A percentile compares a stretch with the other conserved stretches of the same genome.
Evolutionary conservation across 2,797 vertebrate genomes (phyloP).

Genomic region (Morus bassanus): DNA sequence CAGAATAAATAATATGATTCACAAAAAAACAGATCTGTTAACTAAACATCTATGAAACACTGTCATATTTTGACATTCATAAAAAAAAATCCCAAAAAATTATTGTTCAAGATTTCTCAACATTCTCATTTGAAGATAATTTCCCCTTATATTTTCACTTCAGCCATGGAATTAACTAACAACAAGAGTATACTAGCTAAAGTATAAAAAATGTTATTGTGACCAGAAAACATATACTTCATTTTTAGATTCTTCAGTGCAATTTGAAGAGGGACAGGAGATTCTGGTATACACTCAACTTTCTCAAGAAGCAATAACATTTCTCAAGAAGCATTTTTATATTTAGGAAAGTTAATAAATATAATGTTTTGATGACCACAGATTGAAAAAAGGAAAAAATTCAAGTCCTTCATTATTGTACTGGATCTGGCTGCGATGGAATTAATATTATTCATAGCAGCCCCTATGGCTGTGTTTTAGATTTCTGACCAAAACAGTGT

Average conservation of each 20-base stretch:
- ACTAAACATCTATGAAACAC: background rate
- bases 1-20: background rate
- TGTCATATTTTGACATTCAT: background rate
- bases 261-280: background rate
- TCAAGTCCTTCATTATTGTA: background rate
- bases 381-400: fast-evolving
- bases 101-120: fast-evolving
- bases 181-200: background rate
- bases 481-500: background rate
- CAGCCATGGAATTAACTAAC: background rate
- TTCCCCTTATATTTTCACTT: background rate
- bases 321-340: background rate
- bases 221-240: background rate
- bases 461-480: background rate
- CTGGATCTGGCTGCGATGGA: background rate
- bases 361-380: background rate
- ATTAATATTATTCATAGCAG: background rate
- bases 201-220: background rate
- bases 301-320: background rate
- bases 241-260: background rate
- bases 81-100: fast-evolving
- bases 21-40: background rate
- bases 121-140: background rate
- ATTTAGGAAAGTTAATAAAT: background rate
- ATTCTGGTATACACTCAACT: background rate